These are phyloP conservation scores for Zaprionus tsacasi DNA, from an alignment of 1,140 invertebrate genomes.

Conservation along the genomic window DNA sequence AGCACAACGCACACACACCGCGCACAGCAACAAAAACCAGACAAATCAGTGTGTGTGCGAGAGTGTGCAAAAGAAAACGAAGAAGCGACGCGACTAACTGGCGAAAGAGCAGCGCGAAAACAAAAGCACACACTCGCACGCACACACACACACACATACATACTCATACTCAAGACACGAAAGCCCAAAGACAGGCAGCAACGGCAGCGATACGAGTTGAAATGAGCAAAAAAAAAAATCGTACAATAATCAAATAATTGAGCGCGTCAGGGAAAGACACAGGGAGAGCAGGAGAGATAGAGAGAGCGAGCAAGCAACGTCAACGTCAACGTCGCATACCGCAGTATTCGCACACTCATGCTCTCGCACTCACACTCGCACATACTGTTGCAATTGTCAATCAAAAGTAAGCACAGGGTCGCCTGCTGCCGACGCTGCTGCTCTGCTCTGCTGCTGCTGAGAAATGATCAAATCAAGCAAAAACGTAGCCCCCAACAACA, in stretches of 20 bases:
- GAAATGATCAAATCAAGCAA: conserved; percentile 80
- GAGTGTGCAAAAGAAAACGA: conserved; percentile 72
- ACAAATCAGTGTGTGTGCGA: conserved; percentile 47
- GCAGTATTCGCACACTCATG: conserved; percentile 41
- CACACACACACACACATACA: conserved; percentile 21
- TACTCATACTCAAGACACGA: background rate
- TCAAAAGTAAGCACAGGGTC: conserved; percentile 78
- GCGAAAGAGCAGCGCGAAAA: conserved; percentile 72
- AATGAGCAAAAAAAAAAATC: conserved; percentile 53
- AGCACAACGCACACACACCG: conserved; percentile 11
- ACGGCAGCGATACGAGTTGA: conserved; percentile 34
- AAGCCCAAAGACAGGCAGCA: conserved; percentile 31
- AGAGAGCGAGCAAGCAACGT: conserved; percentile 6
- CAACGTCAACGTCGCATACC: conserved; percentile 51
- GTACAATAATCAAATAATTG: conserved; percentile 78
- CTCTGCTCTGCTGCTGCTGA: conserved; percentile 40
- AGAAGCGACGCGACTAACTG: conserved; percentile 67
- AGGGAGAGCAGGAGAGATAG: background rate
- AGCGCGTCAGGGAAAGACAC: conserved; percentile 36
- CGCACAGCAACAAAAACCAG: conserved; percentile 43
- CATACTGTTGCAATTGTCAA: conserved; percentile 77
- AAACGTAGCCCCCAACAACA: conserved; percentile 49
- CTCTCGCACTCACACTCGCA: conserved; percentile 44
- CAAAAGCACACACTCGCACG: conserved; percentile 55
- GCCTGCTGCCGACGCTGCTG: conserved; percentile 35